phyloP scores from a whole-genome alignment of 64 coral and sea anemone genomes.

The Catalaphyllia jardinei region DNA sequence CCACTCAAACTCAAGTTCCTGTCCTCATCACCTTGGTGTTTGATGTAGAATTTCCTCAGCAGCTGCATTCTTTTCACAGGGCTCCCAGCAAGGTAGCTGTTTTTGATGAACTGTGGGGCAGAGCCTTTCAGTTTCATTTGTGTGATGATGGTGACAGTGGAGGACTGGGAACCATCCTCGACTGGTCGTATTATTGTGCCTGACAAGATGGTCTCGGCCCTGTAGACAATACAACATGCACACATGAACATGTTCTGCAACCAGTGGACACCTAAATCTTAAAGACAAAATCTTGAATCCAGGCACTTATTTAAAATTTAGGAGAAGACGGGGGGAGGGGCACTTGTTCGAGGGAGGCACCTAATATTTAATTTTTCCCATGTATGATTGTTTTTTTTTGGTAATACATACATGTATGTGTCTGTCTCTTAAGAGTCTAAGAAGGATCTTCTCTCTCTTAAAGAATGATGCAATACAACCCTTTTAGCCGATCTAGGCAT shows the following conservation, averaged over 20 bases:
- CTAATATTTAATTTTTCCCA: too few species aligned
- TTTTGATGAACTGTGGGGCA: conserved; percentile 39
- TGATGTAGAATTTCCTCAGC: conserved; percentile 32
- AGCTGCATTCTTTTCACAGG: conserved; percentile 44
- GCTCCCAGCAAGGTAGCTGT: conserved; percentile 19
- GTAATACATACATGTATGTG: too few species aligned
- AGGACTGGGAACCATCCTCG: conserved; percentile 21
- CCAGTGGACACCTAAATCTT: neutral
- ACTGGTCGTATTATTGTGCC: conserved; percentile 39
- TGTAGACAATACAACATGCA: neutral
- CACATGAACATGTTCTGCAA: neutral
- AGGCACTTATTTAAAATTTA: too few species aligned
- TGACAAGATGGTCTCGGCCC: conserved; percentile 31
- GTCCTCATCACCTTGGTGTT: conserved; percentile 14
- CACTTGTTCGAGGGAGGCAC: too few species aligned
- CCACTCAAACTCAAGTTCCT: conserved; percentile 36
- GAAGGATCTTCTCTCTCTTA: too few species aligned
- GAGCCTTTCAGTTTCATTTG: conserved; percentile 38
- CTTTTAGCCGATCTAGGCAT: too few species aligned
- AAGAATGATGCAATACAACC: too few species aligned
- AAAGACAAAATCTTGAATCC: too few species aligned
- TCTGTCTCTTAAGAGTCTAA: too few species aligned
- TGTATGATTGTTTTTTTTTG: too few species aligned
- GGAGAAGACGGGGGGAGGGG: too few species aligned
- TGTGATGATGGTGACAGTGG: conserved; percentile 23